A percentile compares a stretch with the other conserved stretches of the same genome.
Evolutionary conservation across 2,113 vertebrate genomes (phyloP).

Genomic region (Misgurnus anguillicaudatus): DNA sequence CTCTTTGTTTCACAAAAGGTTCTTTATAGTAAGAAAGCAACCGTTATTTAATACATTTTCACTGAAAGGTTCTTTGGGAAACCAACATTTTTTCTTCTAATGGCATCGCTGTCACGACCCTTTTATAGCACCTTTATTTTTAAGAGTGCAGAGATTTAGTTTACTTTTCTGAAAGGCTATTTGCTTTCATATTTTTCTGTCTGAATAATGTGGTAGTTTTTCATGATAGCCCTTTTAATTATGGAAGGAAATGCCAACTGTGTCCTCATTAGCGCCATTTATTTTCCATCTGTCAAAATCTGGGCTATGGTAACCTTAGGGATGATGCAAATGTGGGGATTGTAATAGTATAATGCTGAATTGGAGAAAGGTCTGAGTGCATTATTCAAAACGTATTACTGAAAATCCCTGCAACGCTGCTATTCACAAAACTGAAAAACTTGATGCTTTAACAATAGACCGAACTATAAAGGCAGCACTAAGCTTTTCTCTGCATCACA

Average conservation of each 20-base stretch:
- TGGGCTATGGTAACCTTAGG: not conserved
- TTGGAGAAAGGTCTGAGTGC: not conserved
- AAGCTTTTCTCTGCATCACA: not conserved
- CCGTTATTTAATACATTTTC: no score
- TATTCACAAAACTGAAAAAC: not conserved
- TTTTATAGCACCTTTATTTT: no score
- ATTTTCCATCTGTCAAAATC: not conserved
- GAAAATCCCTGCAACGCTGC: not conserved
- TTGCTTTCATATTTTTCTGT: not conserved
- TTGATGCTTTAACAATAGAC: slow-evolving; percentile 7
- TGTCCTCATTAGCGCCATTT: slow-evolving; percentile 25
- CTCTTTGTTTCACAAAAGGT: no score
- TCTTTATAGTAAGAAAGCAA: no score
- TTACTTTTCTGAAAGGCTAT: not conserved
- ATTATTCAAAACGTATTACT: not conserved
- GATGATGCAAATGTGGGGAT: not conserved
- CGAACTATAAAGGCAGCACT: not conserved
- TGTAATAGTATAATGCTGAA: not conserved
- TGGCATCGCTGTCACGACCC: no score
- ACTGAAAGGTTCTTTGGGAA: no score
- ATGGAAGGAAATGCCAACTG: slow-evolving; percentile 1
- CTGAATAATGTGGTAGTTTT: not conserved
- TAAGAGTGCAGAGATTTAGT: not conserved
- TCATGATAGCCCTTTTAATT: not conserved
- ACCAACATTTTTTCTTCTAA: no score